A percentile compares a stretch with the other conserved stretches of the same genome.
phyloP scores from a whole-genome alignment of 2,113 vertebrate genomes.

The Aspidoscelis tigris region DNA sequence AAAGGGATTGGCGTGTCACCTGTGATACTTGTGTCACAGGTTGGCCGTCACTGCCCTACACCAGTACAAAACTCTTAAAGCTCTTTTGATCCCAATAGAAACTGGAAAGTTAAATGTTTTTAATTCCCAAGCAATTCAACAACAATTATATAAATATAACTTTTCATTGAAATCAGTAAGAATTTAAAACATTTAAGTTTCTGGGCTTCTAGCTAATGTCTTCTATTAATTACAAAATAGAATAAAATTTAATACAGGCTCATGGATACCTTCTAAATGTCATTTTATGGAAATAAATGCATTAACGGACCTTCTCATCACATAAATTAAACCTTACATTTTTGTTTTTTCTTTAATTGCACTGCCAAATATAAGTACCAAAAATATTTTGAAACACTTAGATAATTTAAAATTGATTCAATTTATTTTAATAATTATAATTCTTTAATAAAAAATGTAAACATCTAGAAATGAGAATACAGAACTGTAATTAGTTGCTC shows the following conservation, averaged over 20 bases:
- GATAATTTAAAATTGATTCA: not conserved
- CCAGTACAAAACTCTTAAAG: no score
- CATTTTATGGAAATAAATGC: not conserved
- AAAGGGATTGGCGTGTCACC: no score
- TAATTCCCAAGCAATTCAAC: no score
- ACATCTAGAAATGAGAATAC: constrained; percentile 8
- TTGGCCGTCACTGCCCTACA: no score
- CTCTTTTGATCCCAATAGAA: no score
- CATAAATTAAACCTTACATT: not conserved
- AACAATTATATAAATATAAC: not conserved
- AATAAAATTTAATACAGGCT: not conserved
- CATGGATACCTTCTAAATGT: not conserved
- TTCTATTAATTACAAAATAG: not conserved
- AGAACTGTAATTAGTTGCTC: not conserved
- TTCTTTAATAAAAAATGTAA: constrained; percentile 13
- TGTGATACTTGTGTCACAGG: no score
- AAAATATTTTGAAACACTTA: not conserved
- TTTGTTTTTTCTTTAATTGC: not conserved
- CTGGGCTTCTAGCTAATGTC: not conserved
- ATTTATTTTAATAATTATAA: not conserved
- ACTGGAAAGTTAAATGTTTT: no score
- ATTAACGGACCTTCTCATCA: not conserved
- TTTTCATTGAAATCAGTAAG: not conserved
- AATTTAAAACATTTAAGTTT: not conserved
- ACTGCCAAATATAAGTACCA: not conserved